Evolutionary conservation across 2,888 invertebrate species (phyloP).

Genomic region (Oeneis ivallda): DNA sequence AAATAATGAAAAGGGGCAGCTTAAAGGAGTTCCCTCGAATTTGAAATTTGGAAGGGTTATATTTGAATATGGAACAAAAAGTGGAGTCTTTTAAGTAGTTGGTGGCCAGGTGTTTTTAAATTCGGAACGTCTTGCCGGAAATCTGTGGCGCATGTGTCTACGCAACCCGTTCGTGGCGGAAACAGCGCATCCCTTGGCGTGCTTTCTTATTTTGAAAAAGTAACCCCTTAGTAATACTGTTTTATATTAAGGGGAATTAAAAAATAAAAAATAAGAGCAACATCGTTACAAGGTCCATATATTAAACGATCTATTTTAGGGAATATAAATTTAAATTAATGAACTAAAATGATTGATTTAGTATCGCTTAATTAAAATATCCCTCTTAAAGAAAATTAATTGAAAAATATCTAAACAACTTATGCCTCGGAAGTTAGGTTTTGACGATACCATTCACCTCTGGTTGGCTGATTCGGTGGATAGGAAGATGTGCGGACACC

Average conservation of each 20-base stretch:
- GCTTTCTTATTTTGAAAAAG: conserved; percentile 61
- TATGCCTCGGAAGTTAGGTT: too few species aligned
- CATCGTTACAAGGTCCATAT: conserved; percentile 21
- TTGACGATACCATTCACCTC: too few species aligned
- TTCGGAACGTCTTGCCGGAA: conserved; percentile 73
- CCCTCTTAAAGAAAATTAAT: not conserved
- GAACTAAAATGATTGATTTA: conserved; percentile 5
- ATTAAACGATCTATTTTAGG: conserved; percentile 18
- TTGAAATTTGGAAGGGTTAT: conserved; percentile 63
- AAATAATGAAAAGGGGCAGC: conserved; percentile 62
- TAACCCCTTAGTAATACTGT: conserved; percentile 43
- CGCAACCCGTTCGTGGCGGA: conserved; percentile 71
- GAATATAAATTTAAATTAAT: not conserved
- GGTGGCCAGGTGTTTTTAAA: conserved; percentile 71
- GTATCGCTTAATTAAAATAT: not conserved
- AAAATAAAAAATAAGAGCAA: conserved; percentile 19
- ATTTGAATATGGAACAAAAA: conserved; percentile 57
- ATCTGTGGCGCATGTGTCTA: conserved; percentile 76
- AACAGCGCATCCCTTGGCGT: conserved; percentile 70
- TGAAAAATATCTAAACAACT: too few species aligned
- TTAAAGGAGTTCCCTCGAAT: conserved; percentile 63
- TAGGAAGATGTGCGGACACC: too few species aligned
- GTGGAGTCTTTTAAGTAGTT: conserved; percentile 62
- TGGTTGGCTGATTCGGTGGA: too few species aligned
- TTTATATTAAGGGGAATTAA: conserved; percentile 27